Conservation (phyloP, 2,797 vertebrate species). For the Sebastes cheni region DNA sequence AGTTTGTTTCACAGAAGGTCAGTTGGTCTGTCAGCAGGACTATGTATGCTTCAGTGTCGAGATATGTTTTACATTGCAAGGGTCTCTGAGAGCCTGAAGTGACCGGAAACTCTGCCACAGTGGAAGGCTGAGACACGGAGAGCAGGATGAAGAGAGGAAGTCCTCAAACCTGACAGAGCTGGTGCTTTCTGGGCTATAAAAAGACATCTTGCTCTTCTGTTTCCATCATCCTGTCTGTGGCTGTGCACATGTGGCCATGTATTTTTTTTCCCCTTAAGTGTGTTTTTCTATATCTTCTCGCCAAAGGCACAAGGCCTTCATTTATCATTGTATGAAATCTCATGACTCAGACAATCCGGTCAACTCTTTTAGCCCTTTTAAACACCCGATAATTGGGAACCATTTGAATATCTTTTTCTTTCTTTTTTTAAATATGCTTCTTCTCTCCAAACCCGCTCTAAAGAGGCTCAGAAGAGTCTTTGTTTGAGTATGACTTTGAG, state of each 20-base stretch:
- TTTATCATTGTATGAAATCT: conserved; percentile 6
- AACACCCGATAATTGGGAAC: background rate
- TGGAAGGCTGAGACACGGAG: background rate
- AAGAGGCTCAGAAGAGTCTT: conserved; percentile 9
- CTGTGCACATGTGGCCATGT: conserved; percentile 13
- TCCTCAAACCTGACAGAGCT: conserved; percentile 14
- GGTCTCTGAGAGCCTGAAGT: conserved; percentile 3
- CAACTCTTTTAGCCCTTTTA: background rate
- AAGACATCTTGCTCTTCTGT: conserved; percentile 26
- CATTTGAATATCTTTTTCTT: background rate
- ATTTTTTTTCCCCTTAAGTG: background rate
- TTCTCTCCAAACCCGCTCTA: background rate
- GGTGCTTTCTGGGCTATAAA: conserved; percentile 33
- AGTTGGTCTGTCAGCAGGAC: background rate
- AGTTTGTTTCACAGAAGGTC: background rate
- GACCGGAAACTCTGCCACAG: background rate
- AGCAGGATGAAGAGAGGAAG: conserved; percentile 28
- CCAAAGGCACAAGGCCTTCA: conserved; percentile 6
- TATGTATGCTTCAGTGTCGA: background rate
- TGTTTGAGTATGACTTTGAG: conserved; percentile 25
- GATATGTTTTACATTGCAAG: background rate
- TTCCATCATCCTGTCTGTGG: conserved; percentile 45
- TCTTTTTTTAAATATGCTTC: background rate
- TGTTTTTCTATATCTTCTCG: conserved; percentile 6
- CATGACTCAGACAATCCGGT: background rate